Evolutionary conservation across 2,888 invertebrate genomes (phyloP), one percentile per base, ranked within the genome.

Genomic region (Ariolimax columbianus): DNA sequence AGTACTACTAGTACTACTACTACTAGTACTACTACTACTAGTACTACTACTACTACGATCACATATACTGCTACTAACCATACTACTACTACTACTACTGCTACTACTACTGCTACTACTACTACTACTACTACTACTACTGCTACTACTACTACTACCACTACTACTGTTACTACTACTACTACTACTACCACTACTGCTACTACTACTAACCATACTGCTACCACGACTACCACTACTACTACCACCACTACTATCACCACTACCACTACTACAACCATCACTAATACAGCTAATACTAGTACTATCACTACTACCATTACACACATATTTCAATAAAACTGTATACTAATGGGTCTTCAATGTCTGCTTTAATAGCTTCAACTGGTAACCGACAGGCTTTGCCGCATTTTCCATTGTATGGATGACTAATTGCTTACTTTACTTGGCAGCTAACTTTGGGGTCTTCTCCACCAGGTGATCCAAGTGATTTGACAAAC

Each of bases 201-300:
- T 47, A 43, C 78, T 33, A 55, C 36, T 36, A 78, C 55, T 78
- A 78, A 59, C 7, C 30, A 33, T 59, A 78, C 78, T 33, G 59
- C 59, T 59, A 78, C 55, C 55, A 77, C 77, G 14, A 77, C 55
- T 30, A 77, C 55, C 36, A 77, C 77, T 30, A 77, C 47, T 26
- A 77, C 77, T 26, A 77, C 77, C 4, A 77, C 47, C 55, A 77
- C 55, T 77, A 77, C 77, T 55, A 73, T 23, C 40, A 73, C 40
- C 11, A 73, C 73, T 40, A 73, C 73, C 9, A 73, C 73, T 17
- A 73, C 73, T 40, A 73, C 73, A 23, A 73, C 73, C 40, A 73
- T 40, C 40, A 73, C 73, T 73, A 73, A 4, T 40, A 66, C 59
- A 19, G 23, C 59, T 17, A 59, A 11, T 17, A 59, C 59, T 59